A percentile compares a stretch with the other conserved stretches of the same genome.
phyloP scores from a whole-genome alignment of 2,888 invertebrate species.

The Eristalinus aeneus region DNA sequence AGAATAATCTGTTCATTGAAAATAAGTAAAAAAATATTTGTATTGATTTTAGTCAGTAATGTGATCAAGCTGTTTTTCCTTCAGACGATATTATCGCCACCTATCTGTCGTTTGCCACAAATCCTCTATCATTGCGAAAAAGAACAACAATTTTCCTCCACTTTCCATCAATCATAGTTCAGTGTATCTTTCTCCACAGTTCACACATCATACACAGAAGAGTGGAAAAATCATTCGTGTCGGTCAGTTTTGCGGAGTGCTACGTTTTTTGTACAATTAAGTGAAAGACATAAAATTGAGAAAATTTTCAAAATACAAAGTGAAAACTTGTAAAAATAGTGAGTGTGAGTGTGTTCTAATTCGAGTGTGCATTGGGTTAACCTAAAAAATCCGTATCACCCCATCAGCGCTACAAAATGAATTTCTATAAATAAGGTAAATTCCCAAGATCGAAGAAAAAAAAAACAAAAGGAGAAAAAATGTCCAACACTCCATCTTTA shows the following conservation, averaged over 20 bases:
- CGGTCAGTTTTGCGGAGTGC: conserved; percentile 68
- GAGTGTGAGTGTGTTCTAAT: neutral
- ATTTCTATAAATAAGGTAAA: conserved; percentile 68
- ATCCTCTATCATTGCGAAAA: conserved; percentile 2
- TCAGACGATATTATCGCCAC: neutral
- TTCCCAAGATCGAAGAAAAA: neutral
- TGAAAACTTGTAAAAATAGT: conserved; percentile 22
- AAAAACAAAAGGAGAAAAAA: conserved; percentile 33
- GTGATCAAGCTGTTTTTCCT: neutral
- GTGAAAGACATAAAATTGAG: conserved; percentile 46
- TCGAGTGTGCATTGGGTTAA: conserved; percentile 36
- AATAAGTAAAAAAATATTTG: no score
- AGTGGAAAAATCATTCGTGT: conserved; percentile 65
- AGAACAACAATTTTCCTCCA: conserved; percentile 8
- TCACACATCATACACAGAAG: conserved; percentile 15
- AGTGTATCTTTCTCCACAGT: conserved; percentile 34
- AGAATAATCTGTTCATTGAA: no score
- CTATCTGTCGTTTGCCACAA: neutral
- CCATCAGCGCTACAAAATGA: conserved; percentile 58
- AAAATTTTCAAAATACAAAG: conserved; percentile 35
- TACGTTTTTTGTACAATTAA: conserved; percentile 39
- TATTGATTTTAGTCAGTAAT: neutral
- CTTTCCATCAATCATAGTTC: conserved; percentile 40
- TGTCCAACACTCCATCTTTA: conserved; percentile 24
- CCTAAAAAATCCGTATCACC: conserved; percentile 44